These are phyloP conservation scores for Actinia equina DNA, from an alignment of 64 coral and sea anemone genomes.

Conservation along the genomic window DNA sequence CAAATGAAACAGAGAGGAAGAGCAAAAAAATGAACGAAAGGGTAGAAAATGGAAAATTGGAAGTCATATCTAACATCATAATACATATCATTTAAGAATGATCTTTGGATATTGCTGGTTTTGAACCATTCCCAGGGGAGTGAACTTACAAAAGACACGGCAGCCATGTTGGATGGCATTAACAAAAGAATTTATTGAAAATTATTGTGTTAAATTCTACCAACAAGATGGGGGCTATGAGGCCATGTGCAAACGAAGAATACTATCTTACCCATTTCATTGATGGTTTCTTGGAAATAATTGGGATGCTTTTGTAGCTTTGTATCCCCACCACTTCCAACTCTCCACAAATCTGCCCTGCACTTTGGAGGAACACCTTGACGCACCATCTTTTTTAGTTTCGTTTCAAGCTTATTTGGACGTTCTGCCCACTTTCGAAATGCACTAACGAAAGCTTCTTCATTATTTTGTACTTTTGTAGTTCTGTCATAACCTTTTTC, in stretches of 20 bases:
- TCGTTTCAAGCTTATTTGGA: conserved; percentile 12
- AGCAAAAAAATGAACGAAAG: neutral
- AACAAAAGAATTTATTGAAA: too few species aligned
- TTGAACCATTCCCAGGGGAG: too few species aligned
- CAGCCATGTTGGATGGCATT: too few species aligned
- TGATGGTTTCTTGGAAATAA: conserved; percentile 68
- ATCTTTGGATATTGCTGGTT: too few species aligned
- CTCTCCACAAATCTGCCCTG: conserved; percentile 56
- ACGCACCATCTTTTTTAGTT: conserved; percentile 57
- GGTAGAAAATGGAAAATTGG: neutral
- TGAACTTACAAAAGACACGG: too few species aligned
- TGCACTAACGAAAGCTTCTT: neutral
- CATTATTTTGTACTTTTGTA: neutral
- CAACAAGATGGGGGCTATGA: too few species aligned
- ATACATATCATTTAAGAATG: neutral
- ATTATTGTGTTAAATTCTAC: too few species aligned
- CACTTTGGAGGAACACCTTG: conserved; percentile 49
- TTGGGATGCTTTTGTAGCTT: conserved; percentile 41
- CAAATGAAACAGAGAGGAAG: neutral
- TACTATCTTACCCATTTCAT: conserved; percentile 64
- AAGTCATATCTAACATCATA: neutral
- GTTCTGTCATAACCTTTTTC: neutral
- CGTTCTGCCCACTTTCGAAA: neutral
- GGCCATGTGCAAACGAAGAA: neutral
- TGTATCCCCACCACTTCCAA: conserved; percentile 47